Evolutionary conservation across 92 coral and sea anemone genomes (phyloP).

Genomic region (Pocillopora meandrina): DNA sequence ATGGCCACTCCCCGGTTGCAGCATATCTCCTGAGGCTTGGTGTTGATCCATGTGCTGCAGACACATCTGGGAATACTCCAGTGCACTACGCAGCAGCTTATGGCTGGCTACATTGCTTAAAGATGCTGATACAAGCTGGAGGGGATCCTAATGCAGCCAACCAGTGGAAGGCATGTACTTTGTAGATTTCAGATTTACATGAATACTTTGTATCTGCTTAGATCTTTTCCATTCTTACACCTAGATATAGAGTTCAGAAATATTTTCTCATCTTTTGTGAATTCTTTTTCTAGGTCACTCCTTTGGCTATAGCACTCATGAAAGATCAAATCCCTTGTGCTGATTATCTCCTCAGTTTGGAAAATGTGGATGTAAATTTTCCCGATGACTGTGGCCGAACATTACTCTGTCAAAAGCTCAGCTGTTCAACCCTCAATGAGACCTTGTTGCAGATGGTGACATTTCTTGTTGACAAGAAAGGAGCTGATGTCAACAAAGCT

Average conservation of each 20-base stretch:
- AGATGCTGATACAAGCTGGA: constrained; percentile 76
- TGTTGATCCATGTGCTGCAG: constrained; percentile 71
- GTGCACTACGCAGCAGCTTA: constrained; percentile 86
- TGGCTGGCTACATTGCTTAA: constrained; percentile 89
- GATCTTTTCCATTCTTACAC: not conserved
- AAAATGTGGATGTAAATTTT: constrained; percentile 76
- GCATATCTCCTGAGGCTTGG: constrained; percentile 78
- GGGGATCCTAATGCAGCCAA: constrained; percentile 75
- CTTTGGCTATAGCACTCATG: constrained; percentile 76
- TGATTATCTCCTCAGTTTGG: constrained; percentile 72
- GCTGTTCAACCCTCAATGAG: constrained; percentile 34
- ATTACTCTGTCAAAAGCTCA: constrained; percentile 73
- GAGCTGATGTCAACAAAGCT: constrained; percentile 75
- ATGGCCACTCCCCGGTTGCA: constrained; percentile 82
- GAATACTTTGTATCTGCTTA: not conserved
- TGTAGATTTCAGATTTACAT: no score
- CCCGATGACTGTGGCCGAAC: constrained; percentile 82
- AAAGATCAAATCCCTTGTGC: constrained; percentile 83
- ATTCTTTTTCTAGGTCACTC: constrained; percentile 60
- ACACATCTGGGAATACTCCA: constrained; percentile 87
- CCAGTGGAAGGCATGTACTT: constrained; percentile 74
- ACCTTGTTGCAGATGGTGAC: constrained; percentile 47
- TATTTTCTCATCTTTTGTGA: not conserved
- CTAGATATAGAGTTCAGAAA: not conserved
- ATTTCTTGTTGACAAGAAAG: constrained; percentile 74